Percentiles rank a stretch among this genome's conserved stretches.
These are phyloP conservation scores for Actinemys pallida DNA, from an alignment of 2,113 vertebrate species.

Conservation along the genomic window DNA sequence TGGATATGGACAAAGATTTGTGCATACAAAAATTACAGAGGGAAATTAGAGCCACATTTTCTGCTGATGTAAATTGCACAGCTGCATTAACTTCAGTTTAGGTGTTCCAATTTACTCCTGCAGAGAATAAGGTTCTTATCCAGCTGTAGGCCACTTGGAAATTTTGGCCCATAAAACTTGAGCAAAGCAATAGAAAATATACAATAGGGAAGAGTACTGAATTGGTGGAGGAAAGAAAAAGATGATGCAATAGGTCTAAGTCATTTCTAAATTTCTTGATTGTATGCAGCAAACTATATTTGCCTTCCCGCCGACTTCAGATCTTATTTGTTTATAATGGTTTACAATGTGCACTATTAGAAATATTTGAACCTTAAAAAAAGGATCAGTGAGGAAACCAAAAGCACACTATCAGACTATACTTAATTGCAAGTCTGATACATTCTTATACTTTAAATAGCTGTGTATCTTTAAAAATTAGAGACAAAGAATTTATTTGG, in stretches of 20 bases:
- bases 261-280: not conserved
- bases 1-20: not conserved
- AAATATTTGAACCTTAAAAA: not conserved
- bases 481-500: not conserved
- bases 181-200: not conserved
- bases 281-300: fast-evolving
- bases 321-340: not conserved
- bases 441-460: not conserved
- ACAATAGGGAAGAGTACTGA: not conserved
- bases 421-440: not conserved
- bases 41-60: not conserved
- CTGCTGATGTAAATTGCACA: not conserved
- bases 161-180: not conserved
- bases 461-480: not conserved
- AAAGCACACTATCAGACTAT: not conserved
- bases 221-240: not conserved
- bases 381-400: not conserved
- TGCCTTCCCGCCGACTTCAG: not conserved
- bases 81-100: not conserved
- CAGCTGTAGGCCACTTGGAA: not conserved
- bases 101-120: fast-evolving
- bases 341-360: not conserved
- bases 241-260: not conserved
- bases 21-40: fast-evolving
- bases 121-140: not conserved